phyloP scores from a whole-genome alignment of 2,888 invertebrate genomes.

The Spodoptera exigua region DNA sequence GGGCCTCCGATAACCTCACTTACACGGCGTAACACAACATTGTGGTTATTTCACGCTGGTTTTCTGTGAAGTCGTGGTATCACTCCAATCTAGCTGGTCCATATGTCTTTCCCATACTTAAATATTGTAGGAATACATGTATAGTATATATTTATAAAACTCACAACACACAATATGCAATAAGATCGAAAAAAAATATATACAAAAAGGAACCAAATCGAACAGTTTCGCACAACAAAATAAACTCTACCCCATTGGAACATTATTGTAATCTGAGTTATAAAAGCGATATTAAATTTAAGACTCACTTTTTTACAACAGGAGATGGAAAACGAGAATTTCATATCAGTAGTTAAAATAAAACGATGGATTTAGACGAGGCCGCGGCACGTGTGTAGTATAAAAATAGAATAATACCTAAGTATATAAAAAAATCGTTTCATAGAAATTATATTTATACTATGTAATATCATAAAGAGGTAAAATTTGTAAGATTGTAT shows the following conservation, averaged over 20 bases:
- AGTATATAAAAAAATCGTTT: constrained; percentile 53
- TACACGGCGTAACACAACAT: no score
- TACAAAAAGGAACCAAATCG: constrained; percentile 14
- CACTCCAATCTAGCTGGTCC: no score
- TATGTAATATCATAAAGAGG: background rate
- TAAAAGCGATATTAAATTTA: constrained; percentile 87
- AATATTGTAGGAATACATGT: no score
- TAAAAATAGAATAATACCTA: constrained; percentile 55
- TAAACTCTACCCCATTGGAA: constrained; percentile 66
- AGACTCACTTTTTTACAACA: constrained; percentile 83
- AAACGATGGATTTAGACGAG: constrained; percentile 80
- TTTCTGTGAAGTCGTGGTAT: no score
- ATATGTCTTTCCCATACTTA: no score
- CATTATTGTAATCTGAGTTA: constrained; percentile 86
- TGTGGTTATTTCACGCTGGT: no score
- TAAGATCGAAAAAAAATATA: background rate
- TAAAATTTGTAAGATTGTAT: no score
- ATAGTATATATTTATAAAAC: no score
- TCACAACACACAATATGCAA: no score
- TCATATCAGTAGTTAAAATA: constrained; percentile 86
- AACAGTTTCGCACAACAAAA: constrained; percentile 45
- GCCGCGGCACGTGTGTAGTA: constrained; percentile 70
- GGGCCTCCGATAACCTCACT: no score
- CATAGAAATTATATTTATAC: constrained; percentile 8
- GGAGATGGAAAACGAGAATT: constrained; percentile 83